A percentile compares a stretch with the other conserved stretches of the same genome.
These are phyloP conservation scores for Neomorphus geoffroyi DNA, from an alignment of 2,797 vertebrate species.

Conservation along the genomic window DNA sequence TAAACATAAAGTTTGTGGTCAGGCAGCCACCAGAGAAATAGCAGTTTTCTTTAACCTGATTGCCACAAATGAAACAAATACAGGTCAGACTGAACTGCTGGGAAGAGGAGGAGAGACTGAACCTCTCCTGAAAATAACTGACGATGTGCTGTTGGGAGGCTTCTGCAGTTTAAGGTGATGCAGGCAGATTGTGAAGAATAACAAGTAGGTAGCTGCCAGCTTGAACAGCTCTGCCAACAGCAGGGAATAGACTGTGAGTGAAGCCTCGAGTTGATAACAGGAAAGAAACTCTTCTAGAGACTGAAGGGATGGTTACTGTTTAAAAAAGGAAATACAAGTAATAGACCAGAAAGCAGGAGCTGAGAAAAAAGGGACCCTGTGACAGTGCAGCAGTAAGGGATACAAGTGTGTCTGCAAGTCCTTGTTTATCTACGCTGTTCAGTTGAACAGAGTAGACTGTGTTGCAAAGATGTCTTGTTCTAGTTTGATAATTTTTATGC, in stretches of 20 bases:
- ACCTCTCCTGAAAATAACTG: neutral
- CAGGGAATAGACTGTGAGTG: neutral
- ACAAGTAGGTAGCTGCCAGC: conserved; percentile 1
- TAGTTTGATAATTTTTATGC: neutral
- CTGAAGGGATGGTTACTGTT: neutral
- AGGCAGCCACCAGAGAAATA: neutral
- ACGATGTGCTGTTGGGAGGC: neutral
- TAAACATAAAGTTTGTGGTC: neutral
- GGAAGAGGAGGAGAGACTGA: neutral
- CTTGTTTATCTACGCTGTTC: neutral
- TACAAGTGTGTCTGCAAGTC: neutral
- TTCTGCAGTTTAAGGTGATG: neutral
- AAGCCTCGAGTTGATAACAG: neutral
- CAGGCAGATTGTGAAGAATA: conserved; percentile 16
- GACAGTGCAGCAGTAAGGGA: rapidly evolving
- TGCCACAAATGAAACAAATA: neutral
- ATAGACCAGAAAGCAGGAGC: neutral
- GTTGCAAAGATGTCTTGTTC: neutral
- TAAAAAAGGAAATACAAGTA: neutral
- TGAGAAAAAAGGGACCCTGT: neutral
- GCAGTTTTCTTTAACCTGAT: neutral
- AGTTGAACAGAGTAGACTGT: rapidly evolving
- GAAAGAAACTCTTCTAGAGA: neutral
- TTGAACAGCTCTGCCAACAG: neutral
- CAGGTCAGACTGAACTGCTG: neutral